phyloP scores from a whole-genome alignment of 2,888 invertebrate species.

The Petrolisthes cinctipes region DNA sequence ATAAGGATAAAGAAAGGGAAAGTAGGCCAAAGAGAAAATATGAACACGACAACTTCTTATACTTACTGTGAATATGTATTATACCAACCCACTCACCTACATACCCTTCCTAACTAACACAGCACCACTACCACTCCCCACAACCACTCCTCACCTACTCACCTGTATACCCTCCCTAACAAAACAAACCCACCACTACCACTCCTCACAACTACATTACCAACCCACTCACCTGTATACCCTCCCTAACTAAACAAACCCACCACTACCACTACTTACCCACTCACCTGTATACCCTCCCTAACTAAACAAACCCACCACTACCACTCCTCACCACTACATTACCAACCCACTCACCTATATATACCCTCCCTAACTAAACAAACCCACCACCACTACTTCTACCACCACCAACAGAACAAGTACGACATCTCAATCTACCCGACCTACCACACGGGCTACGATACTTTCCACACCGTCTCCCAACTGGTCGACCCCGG shows the following conservation, averaged over 20 bases:
- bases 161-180: background rate
- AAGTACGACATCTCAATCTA: constrained; percentile 66
- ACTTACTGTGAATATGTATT: too few relatives aligned
- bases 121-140: background rate
- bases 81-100: too few relatives aligned
- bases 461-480: constrained; percentile 69
- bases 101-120: background rate
- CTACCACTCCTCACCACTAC: background rate
- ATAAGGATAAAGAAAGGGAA: too few relatives aligned
- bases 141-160: too few relatives aligned
- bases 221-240: background rate
- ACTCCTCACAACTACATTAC: background rate
- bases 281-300: background rate
- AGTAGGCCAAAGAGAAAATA: too few relatives aligned
- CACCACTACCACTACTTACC: background rate
- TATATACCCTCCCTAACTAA: background rate
- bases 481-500: constrained; percentile 69
- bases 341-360: background rate
- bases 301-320: background rate
- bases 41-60: too few relatives aligned
- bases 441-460: constrained; percentile 70
- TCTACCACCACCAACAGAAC: constrained; percentile 1
- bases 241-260: background rate
- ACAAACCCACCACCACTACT: background rate
- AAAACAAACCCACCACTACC: background rate